Evolutionary conservation across 2,113 vertebrate species (phyloP), one percentile per base, ranked within the genome.

Genomic region (Macquaria australasica): DNA sequence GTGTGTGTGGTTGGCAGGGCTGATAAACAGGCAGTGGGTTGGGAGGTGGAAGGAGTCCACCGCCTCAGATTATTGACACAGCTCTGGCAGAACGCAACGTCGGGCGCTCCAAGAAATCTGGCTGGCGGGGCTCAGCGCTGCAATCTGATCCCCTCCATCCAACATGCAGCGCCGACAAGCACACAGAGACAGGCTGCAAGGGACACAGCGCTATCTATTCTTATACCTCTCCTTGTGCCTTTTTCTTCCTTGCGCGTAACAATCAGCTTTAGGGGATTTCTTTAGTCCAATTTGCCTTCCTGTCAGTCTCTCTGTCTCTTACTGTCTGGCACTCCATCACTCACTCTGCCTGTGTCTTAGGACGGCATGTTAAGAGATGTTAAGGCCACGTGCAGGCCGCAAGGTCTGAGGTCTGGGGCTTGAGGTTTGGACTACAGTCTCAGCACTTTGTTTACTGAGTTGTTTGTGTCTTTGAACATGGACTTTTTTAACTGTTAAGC

Each of bases 1-100:
- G 62, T 87, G 87, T 83, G 77, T 73, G 67, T 50, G 86, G 88
- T 78, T 91, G 90, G 90, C 91, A 81, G 58, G 31, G 15, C 86
- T 93, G 78, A 93, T 90, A 91, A 93, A 92, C 91, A 91, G 71
- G 86, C 92, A 66, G 66, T 85, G 86, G 90, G 81, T 70, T 86
- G 77, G 83, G 75, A 91, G 81, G 76, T 91, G 90, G 92, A 93
- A 90, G 83, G 77, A 81, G 63, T 89, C 89, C 82, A 88, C 86
- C 72, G 87, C 82, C 66, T 90, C 86, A 83, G 93, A 90, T 92
- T 94, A 94, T 94, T 92, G 94, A 95, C 93, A 93, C 84, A 90
- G 83, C 72, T 56, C 91, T 94, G 93, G 94, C 95, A 88, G 82
- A 93, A 89, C 31, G 28, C 41, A 16, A 41, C 9, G 8, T 50